These are phyloP conservation scores for Aquatica leii DNA, from an alignment of 2,888 invertebrate genomes.

Conservation along the genomic window DNA sequence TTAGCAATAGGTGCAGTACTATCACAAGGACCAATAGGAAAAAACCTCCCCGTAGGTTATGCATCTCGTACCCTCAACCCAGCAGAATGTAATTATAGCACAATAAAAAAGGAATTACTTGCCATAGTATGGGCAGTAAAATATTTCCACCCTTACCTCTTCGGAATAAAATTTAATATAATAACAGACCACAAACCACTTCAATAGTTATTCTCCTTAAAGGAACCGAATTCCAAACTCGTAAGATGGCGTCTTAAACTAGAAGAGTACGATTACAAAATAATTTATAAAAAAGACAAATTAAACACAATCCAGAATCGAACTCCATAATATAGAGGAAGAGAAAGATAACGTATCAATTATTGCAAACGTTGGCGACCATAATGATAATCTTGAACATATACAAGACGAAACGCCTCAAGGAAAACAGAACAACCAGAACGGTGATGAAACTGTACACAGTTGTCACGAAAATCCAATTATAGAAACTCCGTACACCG, in stretches of 20 bases:
- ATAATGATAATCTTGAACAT: neutral
- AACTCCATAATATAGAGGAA: neutral
- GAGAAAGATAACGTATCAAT: neutral
- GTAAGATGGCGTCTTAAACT: neutral
- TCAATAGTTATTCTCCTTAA: too few species aligned
- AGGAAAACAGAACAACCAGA: too few species aligned
- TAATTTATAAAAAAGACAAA: slow-evolving; percentile 12
- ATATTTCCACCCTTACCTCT: slow-evolving; percentile 50
- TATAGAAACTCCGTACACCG: neutral
- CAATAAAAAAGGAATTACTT: slow-evolving; percentile 53
- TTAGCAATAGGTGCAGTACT: slow-evolving; percentile 31
- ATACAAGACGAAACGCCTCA: neutral
- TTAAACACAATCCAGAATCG: too few species aligned
- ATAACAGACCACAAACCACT: slow-evolving; percentile 48
- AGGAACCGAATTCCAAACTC: too few species aligned
- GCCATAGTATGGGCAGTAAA: too few species aligned
- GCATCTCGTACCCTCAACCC: slow-evolving; percentile 34
- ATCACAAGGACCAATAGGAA: slow-evolving; percentile 24
- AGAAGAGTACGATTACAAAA: slow-evolving; percentile 3
- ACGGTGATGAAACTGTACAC: too few species aligned
- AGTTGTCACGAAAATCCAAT: neutral
- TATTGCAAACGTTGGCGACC: neutral
- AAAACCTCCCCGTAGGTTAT: slow-evolving; percentile 32
- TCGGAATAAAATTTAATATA: slow-evolving; percentile 43
- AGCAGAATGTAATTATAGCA: slow-evolving; percentile 43